Conservation (phyloP, 1,140 invertebrate genomes). For the Drosophila sucinea region DNA sequence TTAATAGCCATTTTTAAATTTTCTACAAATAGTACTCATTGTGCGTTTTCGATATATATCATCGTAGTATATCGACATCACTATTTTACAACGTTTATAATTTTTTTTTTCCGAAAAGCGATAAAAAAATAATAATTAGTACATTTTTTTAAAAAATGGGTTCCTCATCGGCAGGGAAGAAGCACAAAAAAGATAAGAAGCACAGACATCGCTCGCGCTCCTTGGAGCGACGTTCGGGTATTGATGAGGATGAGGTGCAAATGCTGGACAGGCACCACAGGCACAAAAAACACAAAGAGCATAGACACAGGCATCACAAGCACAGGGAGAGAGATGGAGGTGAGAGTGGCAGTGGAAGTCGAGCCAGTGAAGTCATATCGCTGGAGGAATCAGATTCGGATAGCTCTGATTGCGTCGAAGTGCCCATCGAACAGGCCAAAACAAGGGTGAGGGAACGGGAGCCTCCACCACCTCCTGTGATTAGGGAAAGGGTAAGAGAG, state of each 20-base stretch:
- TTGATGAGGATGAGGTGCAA: slow-evolving; percentile 51
- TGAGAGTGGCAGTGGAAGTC: background rate
- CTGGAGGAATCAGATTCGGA: slow-evolving; percentile 76
- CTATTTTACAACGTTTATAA: slow-evolving; percentile 22
- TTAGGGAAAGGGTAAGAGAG: slow-evolving; percentile 45
- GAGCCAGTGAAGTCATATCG: slow-evolving; percentile 67
- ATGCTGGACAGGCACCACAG: slow-evolving; percentile 66
- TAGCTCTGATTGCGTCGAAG: slow-evolving; percentile 77
- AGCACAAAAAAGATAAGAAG: slow-evolving; percentile 83
- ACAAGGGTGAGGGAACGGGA: slow-evolving; percentile 50
- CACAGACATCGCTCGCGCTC: slow-evolving; percentile 67
- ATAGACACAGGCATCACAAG: slow-evolving; percentile 70
- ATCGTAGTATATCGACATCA: slow-evolving; percentile 19
- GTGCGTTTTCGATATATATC: background rate
- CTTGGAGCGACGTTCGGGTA: slow-evolving; percentile 42
- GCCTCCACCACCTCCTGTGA: slow-evolving; percentile 12
- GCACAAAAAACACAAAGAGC: slow-evolving; percentile 70
- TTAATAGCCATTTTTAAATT: background rate
- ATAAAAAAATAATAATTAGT: slow-evolving; percentile 15
- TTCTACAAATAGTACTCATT: background rate
- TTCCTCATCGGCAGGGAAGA: slow-evolving; percentile 77
- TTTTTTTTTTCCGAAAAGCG: slow-evolving; percentile 1
- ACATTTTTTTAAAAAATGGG: slow-evolving; percentile 54
- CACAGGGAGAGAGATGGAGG: slow-evolving; percentile 55
- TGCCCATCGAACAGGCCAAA: slow-evolving; percentile 54